Conservation (phyloP, 2,113 vertebrate species). For the Turdus rufiventris region DNA sequence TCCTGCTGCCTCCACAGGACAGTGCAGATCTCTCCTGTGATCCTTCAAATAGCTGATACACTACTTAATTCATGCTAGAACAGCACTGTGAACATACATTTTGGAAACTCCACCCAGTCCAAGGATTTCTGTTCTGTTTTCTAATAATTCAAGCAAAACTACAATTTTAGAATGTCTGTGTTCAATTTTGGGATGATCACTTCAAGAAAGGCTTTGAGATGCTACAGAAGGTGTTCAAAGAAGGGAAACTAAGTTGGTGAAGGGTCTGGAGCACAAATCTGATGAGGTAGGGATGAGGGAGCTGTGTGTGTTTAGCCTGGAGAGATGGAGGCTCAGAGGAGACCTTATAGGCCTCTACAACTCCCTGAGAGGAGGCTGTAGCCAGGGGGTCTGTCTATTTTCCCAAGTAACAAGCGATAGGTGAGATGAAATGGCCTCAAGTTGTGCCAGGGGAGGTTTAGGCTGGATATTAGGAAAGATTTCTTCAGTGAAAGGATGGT, state of each 20-base stretch:
- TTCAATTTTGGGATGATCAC: not conserved
- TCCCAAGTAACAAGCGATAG: not conserved
- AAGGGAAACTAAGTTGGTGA: not conserved
- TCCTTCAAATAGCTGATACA: fast-evolving
- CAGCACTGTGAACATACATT: not conserved
- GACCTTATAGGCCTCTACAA: fast-evolving
- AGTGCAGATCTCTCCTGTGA: not conserved
- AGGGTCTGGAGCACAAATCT: not conserved
- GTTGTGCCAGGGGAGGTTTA: not conserved
- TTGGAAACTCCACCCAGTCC: not conserved
- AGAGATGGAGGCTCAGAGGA: not conserved
- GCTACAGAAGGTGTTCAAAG: not conserved
- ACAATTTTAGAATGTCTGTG: not conserved
- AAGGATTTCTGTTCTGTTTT: not conserved
- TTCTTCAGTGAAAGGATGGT: not conserved
- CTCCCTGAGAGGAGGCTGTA: not conserved
- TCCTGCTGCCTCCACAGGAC: not conserved
- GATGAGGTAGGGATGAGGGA: not conserved
- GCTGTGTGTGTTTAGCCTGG: not conserved
- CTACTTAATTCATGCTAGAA: not conserved
- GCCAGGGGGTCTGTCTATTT: not conserved
- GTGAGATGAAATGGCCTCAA: not conserved
- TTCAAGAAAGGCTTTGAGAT: not conserved
- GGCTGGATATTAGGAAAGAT: not conserved
- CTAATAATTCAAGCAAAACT: not conserved